phyloP scores from a whole-genome alignment of 2,797 vertebrate species.

The Ceryle rudis region DNA sequence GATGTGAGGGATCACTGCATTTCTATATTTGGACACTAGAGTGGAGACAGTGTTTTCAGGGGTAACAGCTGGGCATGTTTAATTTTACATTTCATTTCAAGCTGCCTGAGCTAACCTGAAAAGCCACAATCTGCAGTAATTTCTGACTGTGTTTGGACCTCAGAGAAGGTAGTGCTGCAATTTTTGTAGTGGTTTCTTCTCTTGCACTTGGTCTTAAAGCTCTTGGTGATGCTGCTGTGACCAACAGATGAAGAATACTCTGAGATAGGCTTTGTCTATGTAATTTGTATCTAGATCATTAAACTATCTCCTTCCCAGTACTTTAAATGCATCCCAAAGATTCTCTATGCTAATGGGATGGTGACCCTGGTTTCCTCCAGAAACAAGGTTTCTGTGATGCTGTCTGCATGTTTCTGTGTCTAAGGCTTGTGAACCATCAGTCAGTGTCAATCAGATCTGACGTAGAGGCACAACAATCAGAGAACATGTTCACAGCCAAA shows the following conservation, averaged over 20 bases:
- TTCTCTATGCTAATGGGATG: not conserved
- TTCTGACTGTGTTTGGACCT: not conserved
- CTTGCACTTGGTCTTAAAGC: not conserved
- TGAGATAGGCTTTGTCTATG: not conserved
- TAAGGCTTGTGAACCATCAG: not conserved
- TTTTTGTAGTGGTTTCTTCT: not conserved
- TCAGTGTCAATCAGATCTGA: not conserved
- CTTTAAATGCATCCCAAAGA: not conserved
- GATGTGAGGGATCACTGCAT: not conserved
- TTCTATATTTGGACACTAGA: not conserved
- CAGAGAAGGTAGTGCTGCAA: not conserved
- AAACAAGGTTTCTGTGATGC: not conserved
- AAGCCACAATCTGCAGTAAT: not conserved
- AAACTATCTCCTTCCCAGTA: not conserved
- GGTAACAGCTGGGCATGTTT: not conserved
- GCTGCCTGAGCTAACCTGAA: not conserved
- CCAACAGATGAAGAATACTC: not conserved
- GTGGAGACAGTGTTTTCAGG: not conserved
- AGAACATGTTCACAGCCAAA: not conserved
- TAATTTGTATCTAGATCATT: not conserved
- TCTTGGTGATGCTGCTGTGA: not conserved
- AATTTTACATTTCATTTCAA: not conserved
- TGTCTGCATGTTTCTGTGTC: not conserved
- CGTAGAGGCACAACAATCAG: not conserved
- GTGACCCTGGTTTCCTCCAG: not conserved